Conservation (phyloP, 1,140 invertebrate genomes). For the Stegodyphus dumicola region DNA sequence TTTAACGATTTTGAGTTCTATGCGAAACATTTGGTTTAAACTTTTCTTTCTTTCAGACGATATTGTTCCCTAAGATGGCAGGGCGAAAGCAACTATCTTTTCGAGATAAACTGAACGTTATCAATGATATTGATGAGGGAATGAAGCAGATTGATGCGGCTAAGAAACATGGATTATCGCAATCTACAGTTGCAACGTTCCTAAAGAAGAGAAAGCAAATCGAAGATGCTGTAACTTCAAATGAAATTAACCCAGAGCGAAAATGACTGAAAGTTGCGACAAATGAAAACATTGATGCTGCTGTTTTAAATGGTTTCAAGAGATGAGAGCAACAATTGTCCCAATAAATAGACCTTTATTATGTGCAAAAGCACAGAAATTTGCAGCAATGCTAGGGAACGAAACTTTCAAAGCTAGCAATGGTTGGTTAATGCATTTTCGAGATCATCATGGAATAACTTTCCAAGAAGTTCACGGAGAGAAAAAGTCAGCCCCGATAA, state of each 20-base stretch:
- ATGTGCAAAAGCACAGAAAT: too few species aligned
- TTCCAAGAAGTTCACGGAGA: too few species aligned
- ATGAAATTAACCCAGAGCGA: constrained; percentile 5
- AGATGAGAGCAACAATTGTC: too few species aligned
- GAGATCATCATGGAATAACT: too few species aligned
- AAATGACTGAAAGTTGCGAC: constrained; percentile 8
- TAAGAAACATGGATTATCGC: neutral
- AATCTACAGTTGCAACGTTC: neutral
- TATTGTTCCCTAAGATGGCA: neutral
- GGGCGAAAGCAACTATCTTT: neutral
- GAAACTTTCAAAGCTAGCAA: too few species aligned
- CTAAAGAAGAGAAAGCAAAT: constrained; percentile 15
- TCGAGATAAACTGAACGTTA: constrained; percentile 14
- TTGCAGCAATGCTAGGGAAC: too few species aligned
- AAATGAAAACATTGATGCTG: constrained; percentile 16
- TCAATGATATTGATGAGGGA: neutral
- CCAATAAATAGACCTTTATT: too few species aligned
- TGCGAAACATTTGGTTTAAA: too few species aligned
- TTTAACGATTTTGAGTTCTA: neutral
- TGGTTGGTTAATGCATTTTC: too few species aligned
- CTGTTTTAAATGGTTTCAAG: neutral
- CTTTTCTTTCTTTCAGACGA: too few species aligned
- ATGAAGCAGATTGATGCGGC: neutral
- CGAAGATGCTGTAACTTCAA: constrained; percentile 11
- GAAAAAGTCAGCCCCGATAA: too few species aligned